Conservation (phyloP, 2,797 vertebrate species). For the Macropus fuliginosus region DNA sequence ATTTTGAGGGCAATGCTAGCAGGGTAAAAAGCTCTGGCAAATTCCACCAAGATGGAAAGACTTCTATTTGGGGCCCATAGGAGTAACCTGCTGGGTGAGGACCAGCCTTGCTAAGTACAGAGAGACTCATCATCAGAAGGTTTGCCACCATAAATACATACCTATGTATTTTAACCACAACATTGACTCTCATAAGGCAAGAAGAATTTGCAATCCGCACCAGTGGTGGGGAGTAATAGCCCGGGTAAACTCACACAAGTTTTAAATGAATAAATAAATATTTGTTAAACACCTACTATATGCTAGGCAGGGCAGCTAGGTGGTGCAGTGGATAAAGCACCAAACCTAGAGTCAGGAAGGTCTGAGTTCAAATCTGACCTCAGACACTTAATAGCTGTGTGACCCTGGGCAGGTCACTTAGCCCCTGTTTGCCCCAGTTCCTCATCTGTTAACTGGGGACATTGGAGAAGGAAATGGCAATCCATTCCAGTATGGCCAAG, state of each 20-base stretch:
- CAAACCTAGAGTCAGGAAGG: no score
- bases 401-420: not conserved
- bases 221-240: not conserved
- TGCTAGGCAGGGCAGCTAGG: not conserved
- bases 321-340: not conserved
- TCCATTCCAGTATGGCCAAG: not conserved
- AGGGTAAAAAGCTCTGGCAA: not conserved
- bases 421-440: not conserved
- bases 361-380: not conserved
- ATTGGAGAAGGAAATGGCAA: not conserved
- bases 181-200: not conserved
- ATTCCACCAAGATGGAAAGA: not conserved
- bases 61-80: not conserved
- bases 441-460: not conserved
- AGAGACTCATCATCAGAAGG: not conserved
- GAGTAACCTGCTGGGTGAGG: not conserved
- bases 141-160: not conserved
- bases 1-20: not conserved
- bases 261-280: not conserved
- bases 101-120: not conserved
- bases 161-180: not conserved
- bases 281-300: not conserved
- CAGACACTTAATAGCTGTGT: not conserved
- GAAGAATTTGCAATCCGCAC: not conserved
- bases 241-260: not conserved